Evolutionary conservation across 2,888 invertebrate species (phyloP).

Genomic region (Lamellibrachia satsuma): DNA sequence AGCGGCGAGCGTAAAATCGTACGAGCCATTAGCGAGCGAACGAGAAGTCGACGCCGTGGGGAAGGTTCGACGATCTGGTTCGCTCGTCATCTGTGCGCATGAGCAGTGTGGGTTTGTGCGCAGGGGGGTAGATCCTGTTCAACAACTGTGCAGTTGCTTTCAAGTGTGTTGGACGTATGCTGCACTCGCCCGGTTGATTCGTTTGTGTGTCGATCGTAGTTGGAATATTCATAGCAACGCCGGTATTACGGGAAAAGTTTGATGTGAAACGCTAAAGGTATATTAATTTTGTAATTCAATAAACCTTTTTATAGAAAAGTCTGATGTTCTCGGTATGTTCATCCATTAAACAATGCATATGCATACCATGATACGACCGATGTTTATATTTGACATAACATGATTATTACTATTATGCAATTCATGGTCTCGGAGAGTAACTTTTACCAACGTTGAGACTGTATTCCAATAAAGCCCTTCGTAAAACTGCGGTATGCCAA

Average conservation of each 20-base stretch:
- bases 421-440: not conserved
- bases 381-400: too few species aligned
- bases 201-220: not conserved
- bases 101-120: not conserved
- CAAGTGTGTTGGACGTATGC: conserved; percentile 2
- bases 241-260: not conserved
- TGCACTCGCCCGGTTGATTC: not conserved
- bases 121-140: not conserved
- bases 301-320: not conserved
- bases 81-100: not conserved
- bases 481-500: not conserved
- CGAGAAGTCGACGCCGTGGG: not conserved
- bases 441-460: not conserved
- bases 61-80: conserved; percentile 3
- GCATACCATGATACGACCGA: too few species aligned
- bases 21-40: not conserved
- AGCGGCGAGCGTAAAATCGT: not conserved
- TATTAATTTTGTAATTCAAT: not conserved
- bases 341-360: too few species aligned
- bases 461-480: not conserved
- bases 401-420: too few species aligned
- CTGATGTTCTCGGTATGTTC: not conserved
- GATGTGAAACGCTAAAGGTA: not conserved
- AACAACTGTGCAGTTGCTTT: not conserved
- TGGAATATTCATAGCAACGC: not conserved